These are phyloP conservation scores for Herpailurus yagouaroundi DNA, from an alignment of 2,113 vertebrate species.

Conservation along the genomic window DNA sequence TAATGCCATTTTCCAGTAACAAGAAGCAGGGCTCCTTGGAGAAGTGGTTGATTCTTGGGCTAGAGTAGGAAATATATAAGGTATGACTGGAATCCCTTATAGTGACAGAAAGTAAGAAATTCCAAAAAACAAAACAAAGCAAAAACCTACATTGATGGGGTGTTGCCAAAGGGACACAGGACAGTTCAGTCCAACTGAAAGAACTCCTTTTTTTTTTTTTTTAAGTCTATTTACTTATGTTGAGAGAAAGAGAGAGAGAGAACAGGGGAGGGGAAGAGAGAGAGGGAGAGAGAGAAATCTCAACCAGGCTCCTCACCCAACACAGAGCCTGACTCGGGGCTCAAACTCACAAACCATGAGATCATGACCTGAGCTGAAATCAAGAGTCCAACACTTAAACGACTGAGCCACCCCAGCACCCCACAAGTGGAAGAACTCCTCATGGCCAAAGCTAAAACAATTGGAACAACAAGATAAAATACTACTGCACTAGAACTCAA, in stretches of 20 bases:
- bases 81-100: neutral
- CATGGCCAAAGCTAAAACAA: neutral
- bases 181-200: neutral
- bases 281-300: no score
- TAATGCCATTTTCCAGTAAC: neutral
- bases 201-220: no score
- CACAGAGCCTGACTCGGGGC: no score
- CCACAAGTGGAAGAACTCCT: no score
- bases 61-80: neutral
- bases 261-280: no score
- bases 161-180: neutral
- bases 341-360: no score
- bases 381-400: no score
- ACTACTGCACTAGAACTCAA: neutral
- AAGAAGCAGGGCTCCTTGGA: neutral
- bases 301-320: no score
- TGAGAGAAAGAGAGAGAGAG: no score
- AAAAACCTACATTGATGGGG: neutral
- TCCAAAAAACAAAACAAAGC: neutral
- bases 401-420: no score
- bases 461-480: neutral
- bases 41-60: neutral
- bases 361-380: no score
- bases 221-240: no score
- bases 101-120: neutral